Percentiles rank a stretch among this genome's conserved stretches.
phyloP scores from a whole-genome alignment of 2,113 vertebrate species.

The Tiliqua scincoides region DNA sequence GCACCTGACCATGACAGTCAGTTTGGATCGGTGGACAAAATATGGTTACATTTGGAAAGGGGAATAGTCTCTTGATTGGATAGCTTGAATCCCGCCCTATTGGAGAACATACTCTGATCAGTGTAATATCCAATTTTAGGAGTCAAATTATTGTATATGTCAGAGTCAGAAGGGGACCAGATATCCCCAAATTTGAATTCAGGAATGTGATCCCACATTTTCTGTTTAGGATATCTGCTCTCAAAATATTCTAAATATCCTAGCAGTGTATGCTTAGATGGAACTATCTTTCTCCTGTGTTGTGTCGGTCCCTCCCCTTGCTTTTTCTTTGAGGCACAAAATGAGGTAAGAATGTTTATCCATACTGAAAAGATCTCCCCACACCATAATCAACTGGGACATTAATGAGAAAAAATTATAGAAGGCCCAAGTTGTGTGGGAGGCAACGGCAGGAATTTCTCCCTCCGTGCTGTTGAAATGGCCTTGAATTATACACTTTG shows the following conservation, averaged over 20 bases:
- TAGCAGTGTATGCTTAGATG: background rate
- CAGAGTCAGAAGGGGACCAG: background rate
- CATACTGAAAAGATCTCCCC: too few species aligned
- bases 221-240: background rate
- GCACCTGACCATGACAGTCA: background rate
- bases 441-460: background rate
- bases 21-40: background rate
- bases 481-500: fast-evolving
- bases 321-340: background rate
- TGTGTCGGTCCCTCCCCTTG: background rate
- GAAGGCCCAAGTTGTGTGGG: fast-evolving
- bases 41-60: background rate
- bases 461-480: background rate
- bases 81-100: background rate
- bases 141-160: background rate
- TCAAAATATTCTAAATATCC: background rate
- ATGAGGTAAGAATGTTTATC: background rate
- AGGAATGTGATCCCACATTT: background rate
- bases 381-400: background rate
- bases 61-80: background rate
- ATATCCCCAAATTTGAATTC: background rate
- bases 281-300: background rate
- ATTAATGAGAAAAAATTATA: background rate
- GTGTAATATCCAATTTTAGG: background rate
- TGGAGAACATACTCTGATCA: background rate